These are phyloP conservation scores for Melanotaenia pygmaea DNA, from an alignment of 2,797 vertebrate genomes.

Conservation along the genomic window DNA sequence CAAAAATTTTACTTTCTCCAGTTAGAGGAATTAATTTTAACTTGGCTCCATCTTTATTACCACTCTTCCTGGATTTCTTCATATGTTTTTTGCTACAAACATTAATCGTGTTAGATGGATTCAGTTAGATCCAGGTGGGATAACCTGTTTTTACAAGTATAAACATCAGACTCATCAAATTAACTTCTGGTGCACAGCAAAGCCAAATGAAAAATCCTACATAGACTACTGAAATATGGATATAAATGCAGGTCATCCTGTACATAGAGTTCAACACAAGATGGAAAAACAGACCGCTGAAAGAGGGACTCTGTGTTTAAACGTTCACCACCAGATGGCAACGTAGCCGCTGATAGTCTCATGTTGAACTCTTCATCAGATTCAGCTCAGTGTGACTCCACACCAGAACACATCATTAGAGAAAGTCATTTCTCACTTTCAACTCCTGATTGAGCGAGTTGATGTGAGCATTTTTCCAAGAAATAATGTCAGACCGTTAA, in stretches of 20 bases:
- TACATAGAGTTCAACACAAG: neutral
- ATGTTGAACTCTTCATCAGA: neutral
- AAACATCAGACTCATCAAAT: neutral
- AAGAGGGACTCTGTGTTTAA: neutral
- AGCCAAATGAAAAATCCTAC: neutral
- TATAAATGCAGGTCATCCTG: neutral
- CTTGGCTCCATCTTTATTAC: neutral
- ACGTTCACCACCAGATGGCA: constrained; percentile 63
- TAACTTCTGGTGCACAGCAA: neutral
- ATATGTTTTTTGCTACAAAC: neutral
- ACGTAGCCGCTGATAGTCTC: neutral
- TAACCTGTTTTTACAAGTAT: neutral
- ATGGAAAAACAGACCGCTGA: neutral
- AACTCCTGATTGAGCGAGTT: neutral
- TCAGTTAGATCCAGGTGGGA: neutral
- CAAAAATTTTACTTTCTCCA: constrained; percentile 29
- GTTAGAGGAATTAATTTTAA: neutral
- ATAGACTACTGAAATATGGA: neutral
- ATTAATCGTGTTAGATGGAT: neutral
- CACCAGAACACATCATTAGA: neutral
- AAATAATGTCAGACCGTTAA: neutral
- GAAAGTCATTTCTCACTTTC: neutral
- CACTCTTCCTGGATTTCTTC: neutral
- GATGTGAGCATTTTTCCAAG: constrained; percentile 3
- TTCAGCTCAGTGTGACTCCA: neutral